A percentile compares a stretch with the other conserved stretches of the same genome.
phyloP scores from a whole-genome alignment of 2,797 vertebrate species.

The Todus mexicanus region DNA sequence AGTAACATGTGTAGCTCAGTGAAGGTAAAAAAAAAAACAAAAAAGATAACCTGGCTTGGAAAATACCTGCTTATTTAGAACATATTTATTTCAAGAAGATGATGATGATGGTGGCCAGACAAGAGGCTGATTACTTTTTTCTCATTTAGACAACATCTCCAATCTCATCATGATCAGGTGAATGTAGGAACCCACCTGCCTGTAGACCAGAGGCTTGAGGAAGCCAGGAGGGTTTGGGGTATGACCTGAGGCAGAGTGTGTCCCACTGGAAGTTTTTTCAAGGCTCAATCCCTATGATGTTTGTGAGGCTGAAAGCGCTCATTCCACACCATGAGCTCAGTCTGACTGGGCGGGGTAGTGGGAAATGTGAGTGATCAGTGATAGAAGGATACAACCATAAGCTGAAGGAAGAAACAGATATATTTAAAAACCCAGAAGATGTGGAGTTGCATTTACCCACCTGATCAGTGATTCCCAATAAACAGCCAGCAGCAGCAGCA shows the following conservation, averaged over 20 bases:
- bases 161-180: not conserved
- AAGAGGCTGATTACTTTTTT: not conserved
- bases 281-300: not conserved
- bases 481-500: slow-evolving; percentile 5
- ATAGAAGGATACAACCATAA: not conserved
- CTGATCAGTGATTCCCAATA: slow-evolving; percentile 12
- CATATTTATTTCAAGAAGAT: not conserved
- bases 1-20: not conserved
- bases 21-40: not conserved
- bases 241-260: not conserved
- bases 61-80: not conserved
- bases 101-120: not conserved
- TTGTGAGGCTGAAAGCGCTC: not conserved
- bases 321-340: accelerated
- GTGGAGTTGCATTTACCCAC: not conserved
- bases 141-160: not conserved
- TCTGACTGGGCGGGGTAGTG: not conserved
- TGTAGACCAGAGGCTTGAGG: not conserved
- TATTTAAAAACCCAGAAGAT: not conserved
- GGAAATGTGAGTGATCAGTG: not conserved
- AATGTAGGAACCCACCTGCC: not conserved
- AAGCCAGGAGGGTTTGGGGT: not conserved
- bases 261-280: not conserved
- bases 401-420: not conserved
- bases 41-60: not conserved